Evolutionary conservation across 30 jellyfish, hydroid and myxozoan genomes (phyloP), one percentile per base, ranked within the genome.

Genomic region (Nemopilema nomurai): DNA sequence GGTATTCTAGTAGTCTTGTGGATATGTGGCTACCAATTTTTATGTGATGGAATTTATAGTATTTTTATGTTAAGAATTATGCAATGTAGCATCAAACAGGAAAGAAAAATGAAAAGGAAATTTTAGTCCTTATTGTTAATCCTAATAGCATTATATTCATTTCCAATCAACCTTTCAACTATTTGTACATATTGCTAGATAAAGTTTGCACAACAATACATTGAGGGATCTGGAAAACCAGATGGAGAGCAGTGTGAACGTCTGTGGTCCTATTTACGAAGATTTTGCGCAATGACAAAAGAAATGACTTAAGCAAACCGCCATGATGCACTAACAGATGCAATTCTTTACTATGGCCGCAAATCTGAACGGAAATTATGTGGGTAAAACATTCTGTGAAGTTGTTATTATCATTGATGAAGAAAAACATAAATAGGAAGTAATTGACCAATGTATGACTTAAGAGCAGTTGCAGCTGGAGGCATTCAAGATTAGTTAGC

Each of bases 211-310:
- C 80, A 27, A 28, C 80, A 31, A 25, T 31, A 31, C 62, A 25
- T 27, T 69, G 80, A 27, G 51, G 80, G 80, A 25, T 69, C 62
- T 27, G 80, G 80, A 27, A 27, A 25, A 25, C 51, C 86, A 50
- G 86, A 76, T 76, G 86, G 86, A 51, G 86, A 76, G 53, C 74
- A 57, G 50, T 51, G 74, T 51, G 86, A 76, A 57, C 49, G 86
- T 17, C 86, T 76, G 27, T 76, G 86, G 86, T 76, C 86, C 33
- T 76, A 76, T 57, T 27, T 76, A 28, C 86, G 86, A 76, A 22
- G 74, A 31, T 76, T 76, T 49, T n/a, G 86, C 29, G 31, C 73
- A n/a, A 51, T 76, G 50, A 76, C 76, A n/a, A 76, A 76, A 51
- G 86, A 76, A 49, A 76, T 76, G 86, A 31, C 86, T 18, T 23